Conservation (phyloP, 2,113 vertebrate genomes). For the Hippopotamus amphibius region DNA sequence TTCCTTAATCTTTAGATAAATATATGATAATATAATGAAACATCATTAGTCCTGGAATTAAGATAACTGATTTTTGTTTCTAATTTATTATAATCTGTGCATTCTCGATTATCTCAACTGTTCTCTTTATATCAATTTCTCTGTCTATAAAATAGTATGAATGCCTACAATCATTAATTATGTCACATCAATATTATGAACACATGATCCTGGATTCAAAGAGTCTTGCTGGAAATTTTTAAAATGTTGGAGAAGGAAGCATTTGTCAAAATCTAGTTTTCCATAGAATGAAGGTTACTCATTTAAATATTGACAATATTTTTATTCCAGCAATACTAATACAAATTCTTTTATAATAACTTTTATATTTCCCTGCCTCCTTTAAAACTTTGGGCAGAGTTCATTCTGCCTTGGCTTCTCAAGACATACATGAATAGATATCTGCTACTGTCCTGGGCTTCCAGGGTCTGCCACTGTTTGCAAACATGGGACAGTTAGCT, state of each 20-base stretch:
- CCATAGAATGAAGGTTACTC: background rate
- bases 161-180: background rate
- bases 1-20: background rate
- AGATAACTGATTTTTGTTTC: background rate
- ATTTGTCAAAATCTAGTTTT: background rate
- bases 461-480: background rate
- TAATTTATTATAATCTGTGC: background rate
- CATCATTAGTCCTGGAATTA: background rate
- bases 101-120: background rate
- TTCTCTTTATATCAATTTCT: background rate
- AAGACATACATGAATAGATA: background rate
- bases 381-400: background rate
- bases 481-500: background rate
- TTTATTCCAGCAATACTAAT: background rate
- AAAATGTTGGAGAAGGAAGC: background rate
- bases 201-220: background rate
- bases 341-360: background rate
- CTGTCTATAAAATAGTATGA: background rate
- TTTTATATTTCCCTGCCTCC: background rate
- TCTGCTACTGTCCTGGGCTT: background rate
- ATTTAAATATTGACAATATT: background rate
- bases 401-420: background rate
- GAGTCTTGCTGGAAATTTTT: background rate
- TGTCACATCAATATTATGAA: background rate
- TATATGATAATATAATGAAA: background rate